Percentiles rank a stretch among this genome's conserved stretches.
Evolutionary conservation across 2,888 invertebrate genomes (phyloP).

Genomic region (Acanthoscelides obtectus): DNA sequence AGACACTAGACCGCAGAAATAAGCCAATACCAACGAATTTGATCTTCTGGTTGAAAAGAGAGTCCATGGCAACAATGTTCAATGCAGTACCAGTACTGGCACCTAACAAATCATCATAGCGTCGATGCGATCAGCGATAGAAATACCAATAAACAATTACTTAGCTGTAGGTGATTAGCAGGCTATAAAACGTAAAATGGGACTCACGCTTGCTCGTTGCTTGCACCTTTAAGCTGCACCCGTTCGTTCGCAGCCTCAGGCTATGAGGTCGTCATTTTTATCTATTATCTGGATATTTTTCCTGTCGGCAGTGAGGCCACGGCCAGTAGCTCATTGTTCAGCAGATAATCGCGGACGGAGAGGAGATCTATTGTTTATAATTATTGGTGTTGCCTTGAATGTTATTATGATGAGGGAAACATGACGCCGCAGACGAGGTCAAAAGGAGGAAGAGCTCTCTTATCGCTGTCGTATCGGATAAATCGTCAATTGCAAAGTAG

Average conservation of each 20-base stretch:
- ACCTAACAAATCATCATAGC: neutral
- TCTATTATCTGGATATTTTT: neutral
- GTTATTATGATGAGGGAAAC: neutral
- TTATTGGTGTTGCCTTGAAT: neutral
- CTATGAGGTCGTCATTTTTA: neutral
- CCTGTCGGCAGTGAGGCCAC: neutral
- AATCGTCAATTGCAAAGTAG: too few species aligned
- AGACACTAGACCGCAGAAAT: too few species aligned
- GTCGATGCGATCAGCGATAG: neutral
- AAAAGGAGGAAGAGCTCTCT: neutral
- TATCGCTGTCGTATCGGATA: neutral
- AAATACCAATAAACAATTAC: neutral
- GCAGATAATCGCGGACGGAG: neutral
- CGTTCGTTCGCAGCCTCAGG: neutral
- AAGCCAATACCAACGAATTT: too few species aligned
- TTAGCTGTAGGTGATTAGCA: neutral
- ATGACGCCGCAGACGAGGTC: neutral
- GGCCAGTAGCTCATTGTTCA: neutral
- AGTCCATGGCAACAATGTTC: too few species aligned
- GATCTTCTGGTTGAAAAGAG: too few species aligned
- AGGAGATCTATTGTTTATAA: neutral
- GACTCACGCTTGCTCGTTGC: neutral
- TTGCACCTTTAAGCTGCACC: neutral
- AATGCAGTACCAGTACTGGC: neutral
- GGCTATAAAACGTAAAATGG: neutral